Evolutionary conservation across 2,113 vertebrate species (phyloP), one percentile per base, ranked within the genome.

Genomic region (Zapornia atra): DNA sequence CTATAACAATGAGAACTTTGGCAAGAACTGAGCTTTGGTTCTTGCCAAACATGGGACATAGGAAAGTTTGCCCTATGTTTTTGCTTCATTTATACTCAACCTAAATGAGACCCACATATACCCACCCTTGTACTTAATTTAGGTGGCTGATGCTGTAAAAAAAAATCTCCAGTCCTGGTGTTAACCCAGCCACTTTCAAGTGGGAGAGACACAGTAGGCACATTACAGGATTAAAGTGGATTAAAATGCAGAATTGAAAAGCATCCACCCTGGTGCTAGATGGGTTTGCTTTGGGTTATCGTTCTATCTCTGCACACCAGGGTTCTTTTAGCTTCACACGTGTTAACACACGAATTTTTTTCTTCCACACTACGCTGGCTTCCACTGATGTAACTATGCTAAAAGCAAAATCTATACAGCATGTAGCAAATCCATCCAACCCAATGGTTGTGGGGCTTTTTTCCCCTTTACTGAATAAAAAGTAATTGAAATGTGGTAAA

Each of bases 281-380:
- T 10, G 3, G 9, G 20, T 60, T 76, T 86, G 33, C 19, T 87
- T 46, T 29, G 42, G 12, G 5, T 79, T 38, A 25, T 29, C 12
- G 11, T 51, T 73, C 40, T 36, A 21, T 24, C 24, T 18, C 50
- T n/a, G 16, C 53, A 76, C 44, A 79, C 5, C 29, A 60, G 18
- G 2, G 11, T 44, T 10, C 11, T 65, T 78, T 33, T 18, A 69
- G 9, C n/a, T 53, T n/a, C 28, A 57, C 0, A 0, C 9, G 5
- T 24, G 7, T 66, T 63, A 57, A 36, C 31, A 31, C 5, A 31
- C 5, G 5, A 10, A 5, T 17, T 57, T 75, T 38, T 69, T 68
- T 12, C 25, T 51, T 20, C 34, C 19, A 70, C 18, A 79, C 76
- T 25, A 68, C 42, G 48, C 10, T 48, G 13, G 2, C 11, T 91